These are phyloP conservation scores for Dissostichus mawsoni DNA, from an alignment of 2,113 vertebrate genomes.

Conservation along the genomic window DNA sequence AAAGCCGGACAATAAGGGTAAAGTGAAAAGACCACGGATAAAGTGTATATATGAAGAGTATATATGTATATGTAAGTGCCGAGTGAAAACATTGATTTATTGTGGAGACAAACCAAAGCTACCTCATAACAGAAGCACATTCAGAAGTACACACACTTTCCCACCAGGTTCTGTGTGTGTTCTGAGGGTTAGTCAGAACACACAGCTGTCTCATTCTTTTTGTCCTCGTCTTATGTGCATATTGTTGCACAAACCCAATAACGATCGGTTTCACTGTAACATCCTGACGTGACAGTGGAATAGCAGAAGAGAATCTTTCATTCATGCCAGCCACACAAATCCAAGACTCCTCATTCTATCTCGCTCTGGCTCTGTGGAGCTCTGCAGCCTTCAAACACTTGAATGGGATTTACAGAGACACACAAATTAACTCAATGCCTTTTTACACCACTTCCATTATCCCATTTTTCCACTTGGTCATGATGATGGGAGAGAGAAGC, in stretches of 20 bases:
- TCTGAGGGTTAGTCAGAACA: conserved; percentile 4
- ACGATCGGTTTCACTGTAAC: conserved; percentile 43
- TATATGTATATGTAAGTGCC: conserved; percentile 74
- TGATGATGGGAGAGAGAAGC: conserved; percentile 75
- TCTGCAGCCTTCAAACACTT: conserved; percentile 76
- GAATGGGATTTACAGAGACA: conserved; percentile 77
- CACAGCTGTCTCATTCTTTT: conserved; percentile 56
- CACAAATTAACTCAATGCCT: conserved; percentile 76
- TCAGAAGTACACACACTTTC: neutral
- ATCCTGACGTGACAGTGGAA: conserved; percentile 59
- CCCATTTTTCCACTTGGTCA: conserved; percentile 82
- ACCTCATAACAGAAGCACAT: conserved; percentile 3
- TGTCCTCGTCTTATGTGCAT: conserved; percentile 19
- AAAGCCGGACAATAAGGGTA: too few species aligned
- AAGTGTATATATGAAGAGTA: too few species aligned
- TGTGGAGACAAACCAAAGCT: conserved; percentile 18
- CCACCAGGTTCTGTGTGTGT: neutral
- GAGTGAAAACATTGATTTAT: conserved; percentile 50
- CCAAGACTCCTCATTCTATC: conserved; percentile 38
- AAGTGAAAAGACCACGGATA: too few species aligned
- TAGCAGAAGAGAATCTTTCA: conserved; percentile 53
- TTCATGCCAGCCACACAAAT: conserved; percentile 64
- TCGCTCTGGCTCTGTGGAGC: conserved; percentile 50
- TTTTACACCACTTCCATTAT: conserved; percentile 82
- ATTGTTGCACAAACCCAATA: conserved; percentile 41